Percentiles rank a stretch among this genome's conserved stretches.
phyloP scores from a whole-genome alignment of 1,140 invertebrate genomes.

The Fopius arisanus region DNA sequence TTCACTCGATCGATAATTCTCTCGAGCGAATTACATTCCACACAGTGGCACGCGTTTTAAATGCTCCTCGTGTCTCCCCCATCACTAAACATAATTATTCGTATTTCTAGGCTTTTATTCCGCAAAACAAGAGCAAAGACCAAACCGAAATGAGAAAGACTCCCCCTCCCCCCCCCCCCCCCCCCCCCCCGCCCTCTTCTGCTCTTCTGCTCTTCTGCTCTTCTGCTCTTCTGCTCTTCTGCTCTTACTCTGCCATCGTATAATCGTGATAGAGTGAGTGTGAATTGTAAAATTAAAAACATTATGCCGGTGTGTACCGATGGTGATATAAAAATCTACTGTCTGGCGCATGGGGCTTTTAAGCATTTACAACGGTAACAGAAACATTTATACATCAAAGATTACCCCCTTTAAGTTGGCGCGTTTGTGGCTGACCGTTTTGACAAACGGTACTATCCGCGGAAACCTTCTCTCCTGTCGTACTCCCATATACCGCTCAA shows the following conservation, averaged over 20 bases:
- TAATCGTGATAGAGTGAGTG: slow-evolving; percentile 23
- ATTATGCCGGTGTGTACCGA: background rate
- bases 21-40: slow-evolving; percentile 34
- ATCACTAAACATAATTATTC: slow-evolving; percentile 8
- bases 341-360: slow-evolving; percentile 41
- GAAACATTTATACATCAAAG: slow-evolving; percentile 50
- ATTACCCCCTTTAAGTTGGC: slow-evolving; percentile 47
- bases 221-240: no score
- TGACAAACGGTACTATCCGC: slow-evolving; percentile 57
- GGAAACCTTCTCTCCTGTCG: slow-evolving; percentile 2
- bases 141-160: background rate
- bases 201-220: no score
- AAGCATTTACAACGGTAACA: slow-evolving; percentile 10
- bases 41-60: slow-evolving; percentile 36
- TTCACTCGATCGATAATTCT: slow-evolving; percentile 24
- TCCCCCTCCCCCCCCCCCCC: background rate
- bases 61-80: slow-evolving; percentile 26
- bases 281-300: background rate
- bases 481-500: slow-evolving; percentile 10
- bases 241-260: slow-evolving; percentile 33
- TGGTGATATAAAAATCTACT: slow-evolving; percentile 26
- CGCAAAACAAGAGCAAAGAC: no score
- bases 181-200: no score
- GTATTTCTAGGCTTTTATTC: background rate
- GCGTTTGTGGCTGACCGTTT: slow-evolving; percentile 54